A percentile compares a stretch with the other conserved stretches of the same genome.
Conservation (phyloP, 2,888 invertebrate genomes). For the Xestia c-nigrum region DNA sequence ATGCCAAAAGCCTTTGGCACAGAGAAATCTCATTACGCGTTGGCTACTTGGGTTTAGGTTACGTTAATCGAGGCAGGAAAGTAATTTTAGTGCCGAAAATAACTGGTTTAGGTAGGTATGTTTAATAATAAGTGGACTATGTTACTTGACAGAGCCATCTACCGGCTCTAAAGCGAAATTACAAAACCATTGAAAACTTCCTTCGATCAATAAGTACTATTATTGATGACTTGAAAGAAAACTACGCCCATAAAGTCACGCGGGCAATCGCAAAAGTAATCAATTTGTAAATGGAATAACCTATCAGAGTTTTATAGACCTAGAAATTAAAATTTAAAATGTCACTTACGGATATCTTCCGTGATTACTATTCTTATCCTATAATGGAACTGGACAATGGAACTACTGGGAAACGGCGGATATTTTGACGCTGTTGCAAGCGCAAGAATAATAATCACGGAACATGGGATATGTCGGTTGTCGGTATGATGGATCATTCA, state of each 20-base stretch:
- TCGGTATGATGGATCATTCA: too few species aligned
- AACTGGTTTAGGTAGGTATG: not conserved
- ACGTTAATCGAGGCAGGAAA: conserved; percentile 12
- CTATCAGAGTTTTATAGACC: not conserved
- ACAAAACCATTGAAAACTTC: not conserved
- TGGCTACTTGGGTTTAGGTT: not conserved
- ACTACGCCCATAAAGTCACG: not conserved
- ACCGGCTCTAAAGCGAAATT: not conserved
- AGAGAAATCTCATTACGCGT: conserved; percentile 31
- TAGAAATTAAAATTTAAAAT: too few species aligned
- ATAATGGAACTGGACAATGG: too few species aligned
- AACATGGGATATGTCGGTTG: too few species aligned
- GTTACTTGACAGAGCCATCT: not conserved
- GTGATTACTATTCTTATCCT: too few species aligned
- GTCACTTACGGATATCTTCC: too few species aligned
- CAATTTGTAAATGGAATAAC: not conserved
- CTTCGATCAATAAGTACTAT: too few species aligned
- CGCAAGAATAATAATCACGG: too few species aligned
- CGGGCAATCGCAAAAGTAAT: not conserved
- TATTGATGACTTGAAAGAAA: too few species aligned
- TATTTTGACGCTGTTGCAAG: too few species aligned
- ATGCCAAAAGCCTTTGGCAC: conserved; percentile 19
- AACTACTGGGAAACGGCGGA: too few species aligned
- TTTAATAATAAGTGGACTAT: not conserved
- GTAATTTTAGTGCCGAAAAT: conserved; percentile 4